Evolutionary conservation across 2,113 vertebrate genomes (phyloP), one percentile per base, ranked within the genome.

Genomic region (Gadus chalcogrammus): DNA sequence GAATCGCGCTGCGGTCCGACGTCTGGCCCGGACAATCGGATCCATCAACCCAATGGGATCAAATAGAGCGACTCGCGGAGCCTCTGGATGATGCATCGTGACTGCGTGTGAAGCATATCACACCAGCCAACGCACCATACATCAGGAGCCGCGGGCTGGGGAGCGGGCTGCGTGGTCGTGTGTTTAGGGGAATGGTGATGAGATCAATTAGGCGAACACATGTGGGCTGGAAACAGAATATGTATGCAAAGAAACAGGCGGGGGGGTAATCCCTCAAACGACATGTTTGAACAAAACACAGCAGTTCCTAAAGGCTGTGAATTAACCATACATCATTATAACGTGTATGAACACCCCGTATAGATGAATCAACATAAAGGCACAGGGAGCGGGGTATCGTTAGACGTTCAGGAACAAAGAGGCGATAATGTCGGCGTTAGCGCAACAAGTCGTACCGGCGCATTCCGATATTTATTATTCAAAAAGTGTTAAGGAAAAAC

Each of bases 1-100:
- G 90, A 85, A 86, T 85, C 90, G 84, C 87, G 85, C 87, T 86
- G 88, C 79, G 78, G 82, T 76, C 85, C 83, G 87, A 85, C 85
- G 85, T 78, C 76, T 83, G 38, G 70, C 74, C 71, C 42, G 79
- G 83, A 88, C 87, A 82, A 85, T 83, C 87, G 88, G 88, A 89
- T 90, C 88, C 84, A 87, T 89, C 91, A 90, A 87, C 85, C 82
- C 79, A 87, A 88, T 85, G 84, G 84, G 80, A 87, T 87, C 85
- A 88, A 91, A 87, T 78, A 82, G 87, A 84, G 81, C 82, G 66
- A 82, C 81, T 88, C 83, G 85, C 72, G 74, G 61, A 82, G 76
- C 81, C 82, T 77, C 80, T n/a, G 70, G 74, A 76, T 88, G 84
- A 90, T 89, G 71, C 87, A 90, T 89, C 80, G 86, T 80, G 79